phyloP scores from a whole-genome alignment of 2,113 vertebrate species.

The Equus quagga region DNA sequence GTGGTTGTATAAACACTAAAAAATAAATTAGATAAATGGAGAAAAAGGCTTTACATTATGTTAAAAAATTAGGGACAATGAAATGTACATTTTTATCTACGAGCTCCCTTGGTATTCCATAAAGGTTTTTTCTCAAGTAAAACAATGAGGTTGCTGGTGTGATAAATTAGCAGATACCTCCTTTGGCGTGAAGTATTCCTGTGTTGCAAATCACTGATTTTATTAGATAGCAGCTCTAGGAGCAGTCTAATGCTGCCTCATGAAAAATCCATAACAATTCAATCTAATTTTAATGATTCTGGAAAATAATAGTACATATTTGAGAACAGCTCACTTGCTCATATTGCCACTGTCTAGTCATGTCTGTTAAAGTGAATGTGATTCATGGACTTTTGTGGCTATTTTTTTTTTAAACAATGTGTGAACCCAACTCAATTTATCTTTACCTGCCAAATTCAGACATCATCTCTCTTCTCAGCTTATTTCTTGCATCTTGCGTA shows the following conservation, averaged over 20 bases:
- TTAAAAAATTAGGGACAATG: constrained; percentile 45
- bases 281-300: constrained; percentile 72
- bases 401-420: not conserved
- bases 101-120: constrained; percentile 31
- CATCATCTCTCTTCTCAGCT: not conserved
- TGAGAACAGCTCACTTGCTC: constrained; percentile 40
- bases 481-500: not conserved
- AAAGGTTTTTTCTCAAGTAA: constrained; percentile 63
- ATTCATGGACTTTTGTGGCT: constrained; percentile 27
- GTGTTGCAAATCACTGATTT: constrained; percentile 71
- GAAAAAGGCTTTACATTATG: not conserved
- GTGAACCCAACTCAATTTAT: not conserved
- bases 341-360: constrained; percentile 30
- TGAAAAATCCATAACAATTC: constrained; percentile 74
- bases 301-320: constrained; percentile 72
- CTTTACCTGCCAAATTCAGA: not conserved
- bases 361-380: constrained; percentile 22
- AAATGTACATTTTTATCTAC: not conserved
- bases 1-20: not conserved
- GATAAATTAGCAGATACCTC: constrained; percentile 71
- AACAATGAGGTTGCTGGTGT: constrained; percentile 61
- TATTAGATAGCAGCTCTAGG: constrained; percentile 58
- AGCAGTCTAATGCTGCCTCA: constrained; percentile 59
- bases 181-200: constrained; percentile 38
- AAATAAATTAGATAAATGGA: not conserved